These are phyloP conservation scores for Chiloscyllium plagiosum DNA, from an alignment of 2,113 vertebrate genomes.

Conservation along the genomic window DNA sequence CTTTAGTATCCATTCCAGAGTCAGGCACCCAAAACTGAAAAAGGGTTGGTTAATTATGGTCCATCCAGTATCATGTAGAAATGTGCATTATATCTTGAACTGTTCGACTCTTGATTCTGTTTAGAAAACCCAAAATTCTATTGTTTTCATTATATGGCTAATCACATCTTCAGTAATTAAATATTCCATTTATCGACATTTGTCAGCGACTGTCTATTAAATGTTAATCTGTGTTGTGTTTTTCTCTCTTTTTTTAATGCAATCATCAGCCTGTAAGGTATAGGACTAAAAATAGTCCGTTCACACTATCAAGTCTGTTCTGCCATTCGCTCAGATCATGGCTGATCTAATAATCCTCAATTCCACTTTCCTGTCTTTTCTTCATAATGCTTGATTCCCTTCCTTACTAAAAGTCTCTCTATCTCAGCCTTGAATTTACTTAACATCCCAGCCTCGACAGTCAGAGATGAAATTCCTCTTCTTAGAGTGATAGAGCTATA, in stretches of 20 bases:
- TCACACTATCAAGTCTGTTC: neutral
- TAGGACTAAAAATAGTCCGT: neutral
- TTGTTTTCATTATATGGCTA: neutral
- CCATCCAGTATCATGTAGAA: neutral
- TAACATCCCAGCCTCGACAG: neutral
- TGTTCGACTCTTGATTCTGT: neutral
- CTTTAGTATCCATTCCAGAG: neutral
- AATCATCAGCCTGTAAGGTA: neutral
- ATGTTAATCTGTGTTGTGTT: neutral
- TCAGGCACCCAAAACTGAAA: no score
- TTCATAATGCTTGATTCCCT: neutral
- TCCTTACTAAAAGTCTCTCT: no score
- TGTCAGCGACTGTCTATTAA: neutral
- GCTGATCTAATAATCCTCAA: neutral
- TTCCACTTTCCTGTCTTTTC: neutral
- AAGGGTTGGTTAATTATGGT: neutral
- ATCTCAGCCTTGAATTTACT: no score
- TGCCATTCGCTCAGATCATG: neutral
- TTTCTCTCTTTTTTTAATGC: neutral
- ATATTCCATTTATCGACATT: neutral
- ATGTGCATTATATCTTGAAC: neutral
- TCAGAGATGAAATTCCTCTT: neutral
- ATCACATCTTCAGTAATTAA: neutral
- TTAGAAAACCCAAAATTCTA: neutral
- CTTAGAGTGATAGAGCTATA: neutral